Percentiles rank a stretch among this genome's conserved stretches.
phyloP scores from a whole-genome alignment of 2,113 vertebrate genomes.

The Stigmatopora argus region DNA sequence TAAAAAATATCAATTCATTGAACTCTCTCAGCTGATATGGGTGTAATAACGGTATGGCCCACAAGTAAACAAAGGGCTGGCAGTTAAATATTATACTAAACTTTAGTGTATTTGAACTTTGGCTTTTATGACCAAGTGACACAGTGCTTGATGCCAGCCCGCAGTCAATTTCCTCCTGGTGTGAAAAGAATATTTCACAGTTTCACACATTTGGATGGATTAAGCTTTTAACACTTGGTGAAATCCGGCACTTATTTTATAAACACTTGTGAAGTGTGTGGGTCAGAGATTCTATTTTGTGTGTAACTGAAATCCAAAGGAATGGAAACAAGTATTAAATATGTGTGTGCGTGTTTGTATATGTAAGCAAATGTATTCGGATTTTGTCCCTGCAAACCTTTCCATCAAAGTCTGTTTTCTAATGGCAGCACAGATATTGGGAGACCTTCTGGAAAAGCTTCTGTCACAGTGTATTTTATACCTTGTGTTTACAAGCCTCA shows the following conservation, averaged over 20 bases:
- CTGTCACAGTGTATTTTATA: constrained; percentile 57
- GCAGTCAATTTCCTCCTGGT: constrained; percentile 67
- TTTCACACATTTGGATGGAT: constrained; percentile 73
- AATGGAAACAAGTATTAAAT: constrained; percentile 30
- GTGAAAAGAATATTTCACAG: constrained; percentile 71
- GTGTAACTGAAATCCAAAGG: constrained; percentile 58
- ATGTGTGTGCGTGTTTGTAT: too few species aligned
- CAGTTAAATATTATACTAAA: constrained; percentile 57
- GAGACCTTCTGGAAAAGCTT: constrained; percentile 54
- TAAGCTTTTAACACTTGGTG: constrained; percentile 72
- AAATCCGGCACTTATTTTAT: constrained; percentile 65
- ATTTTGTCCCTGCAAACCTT: constrained; percentile 49
- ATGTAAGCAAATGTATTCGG: constrained; percentile 51
- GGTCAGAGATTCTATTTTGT: constrained; percentile 60
- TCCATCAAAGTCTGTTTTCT: constrained; percentile 54
- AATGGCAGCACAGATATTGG: constrained; percentile 39
- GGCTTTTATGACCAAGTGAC: constrained; percentile 43
- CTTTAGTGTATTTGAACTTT: constrained; percentile 52
- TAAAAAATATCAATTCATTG: too few species aligned
- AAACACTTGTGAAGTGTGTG: constrained; percentile 65
- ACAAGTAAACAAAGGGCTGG: constrained; percentile 43
- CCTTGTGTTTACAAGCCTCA: constrained; percentile 66
- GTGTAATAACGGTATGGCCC: not conserved
- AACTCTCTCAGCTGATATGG: not conserved
- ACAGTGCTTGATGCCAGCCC: constrained; percentile 58